These are phyloP conservation scores for Alloplasta piceator DNA, from an alignment of 2,888 invertebrate genomes.

Conservation along the genomic window DNA sequence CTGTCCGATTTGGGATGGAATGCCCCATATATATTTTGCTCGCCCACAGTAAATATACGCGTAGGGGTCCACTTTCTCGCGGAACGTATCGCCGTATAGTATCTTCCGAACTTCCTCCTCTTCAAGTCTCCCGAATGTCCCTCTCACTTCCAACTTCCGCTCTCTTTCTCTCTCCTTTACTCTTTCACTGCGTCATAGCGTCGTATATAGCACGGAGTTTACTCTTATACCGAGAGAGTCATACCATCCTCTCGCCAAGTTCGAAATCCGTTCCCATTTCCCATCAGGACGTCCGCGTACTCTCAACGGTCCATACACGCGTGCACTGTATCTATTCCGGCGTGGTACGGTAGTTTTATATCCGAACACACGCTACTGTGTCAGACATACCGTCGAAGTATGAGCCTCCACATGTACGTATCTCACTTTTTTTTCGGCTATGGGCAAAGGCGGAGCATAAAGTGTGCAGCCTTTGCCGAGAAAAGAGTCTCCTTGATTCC, in stretches of 20 bases:
- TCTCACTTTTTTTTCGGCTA: neutral
- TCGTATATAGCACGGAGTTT: slow-evolving; percentile 36
- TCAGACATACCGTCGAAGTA: slow-evolving; percentile 18
- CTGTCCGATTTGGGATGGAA: too few species aligned
- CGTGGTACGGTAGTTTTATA: slow-evolving; percentile 42
- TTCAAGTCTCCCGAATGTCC: slow-evolving; percentile 41
- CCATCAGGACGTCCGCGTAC: slow-evolving; percentile 58
- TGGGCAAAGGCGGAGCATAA: slow-evolving; percentile 10
- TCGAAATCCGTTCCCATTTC: slow-evolving; percentile 64
- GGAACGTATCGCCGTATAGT: slow-evolving; percentile 30
- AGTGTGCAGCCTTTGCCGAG: slow-evolving; percentile 32
- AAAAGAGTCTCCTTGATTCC: slow-evolving; percentile 42
- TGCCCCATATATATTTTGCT: neutral
- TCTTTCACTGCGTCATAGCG: neutral
- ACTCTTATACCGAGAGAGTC: slow-evolving; percentile 39
- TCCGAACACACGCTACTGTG: slow-evolving; percentile 27
- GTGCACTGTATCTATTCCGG: slow-evolving; percentile 33
- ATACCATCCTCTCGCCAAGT: slow-evolving; percentile 41
- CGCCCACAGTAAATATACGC: slow-evolving; percentile 6
- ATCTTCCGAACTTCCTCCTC: slow-evolving; percentile 57
- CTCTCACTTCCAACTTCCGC: slow-evolving; percentile 38
- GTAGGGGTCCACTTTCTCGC: slow-evolving; percentile 60
- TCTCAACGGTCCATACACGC: slow-evolving; percentile 31
- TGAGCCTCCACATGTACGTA: neutral
- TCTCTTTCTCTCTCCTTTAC: neutral